Conservation (phyloP, 2,888 invertebrate genomes). For the Oligia latruncula region DNA sequence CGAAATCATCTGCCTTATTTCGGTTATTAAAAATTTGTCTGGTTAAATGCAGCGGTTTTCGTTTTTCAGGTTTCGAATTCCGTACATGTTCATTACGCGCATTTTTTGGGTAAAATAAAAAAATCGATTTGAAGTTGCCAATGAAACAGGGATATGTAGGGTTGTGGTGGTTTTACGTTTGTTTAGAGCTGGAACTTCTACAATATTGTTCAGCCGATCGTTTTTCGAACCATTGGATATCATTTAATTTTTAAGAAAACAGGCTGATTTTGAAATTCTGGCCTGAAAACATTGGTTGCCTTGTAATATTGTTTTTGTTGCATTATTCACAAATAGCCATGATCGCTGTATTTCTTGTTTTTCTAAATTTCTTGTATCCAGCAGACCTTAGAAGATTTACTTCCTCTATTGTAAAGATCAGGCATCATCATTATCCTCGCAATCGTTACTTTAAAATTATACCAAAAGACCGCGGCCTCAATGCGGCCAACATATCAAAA, state of each 20-base stretch:
- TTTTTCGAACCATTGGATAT: background rate
- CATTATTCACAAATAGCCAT: background rate
- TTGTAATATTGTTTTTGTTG: background rate
- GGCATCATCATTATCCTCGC: slow-evolving; percentile 63
- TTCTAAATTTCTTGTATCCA: background rate
- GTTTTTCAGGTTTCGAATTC: slow-evolving; percentile 17
- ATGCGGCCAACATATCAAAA: slow-evolving; percentile 84
- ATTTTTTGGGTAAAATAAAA: background rate
- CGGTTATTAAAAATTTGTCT: slow-evolving; percentile 75
- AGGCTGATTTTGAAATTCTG: background rate
- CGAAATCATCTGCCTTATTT: slow-evolving; percentile 79
- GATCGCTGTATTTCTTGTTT: background rate
- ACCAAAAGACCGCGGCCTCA: slow-evolving; percentile 74
- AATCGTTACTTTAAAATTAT: slow-evolving; percentile 76
- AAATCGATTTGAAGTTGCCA: background rate
- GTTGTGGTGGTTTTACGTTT: background rate
- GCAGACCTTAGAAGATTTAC: background rate
- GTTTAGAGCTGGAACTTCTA: background rate
- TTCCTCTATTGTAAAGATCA: background rate
- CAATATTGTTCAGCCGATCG: background rate
- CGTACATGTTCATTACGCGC: background rate
- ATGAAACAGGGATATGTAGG: background rate
- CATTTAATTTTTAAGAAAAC: background rate
- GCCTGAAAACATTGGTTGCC: background rate
- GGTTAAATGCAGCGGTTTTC: slow-evolving; percentile 25